phyloP scores from a whole-genome alignment of 1,140 invertebrate species.

The Papilio polyxenes region DNA sequence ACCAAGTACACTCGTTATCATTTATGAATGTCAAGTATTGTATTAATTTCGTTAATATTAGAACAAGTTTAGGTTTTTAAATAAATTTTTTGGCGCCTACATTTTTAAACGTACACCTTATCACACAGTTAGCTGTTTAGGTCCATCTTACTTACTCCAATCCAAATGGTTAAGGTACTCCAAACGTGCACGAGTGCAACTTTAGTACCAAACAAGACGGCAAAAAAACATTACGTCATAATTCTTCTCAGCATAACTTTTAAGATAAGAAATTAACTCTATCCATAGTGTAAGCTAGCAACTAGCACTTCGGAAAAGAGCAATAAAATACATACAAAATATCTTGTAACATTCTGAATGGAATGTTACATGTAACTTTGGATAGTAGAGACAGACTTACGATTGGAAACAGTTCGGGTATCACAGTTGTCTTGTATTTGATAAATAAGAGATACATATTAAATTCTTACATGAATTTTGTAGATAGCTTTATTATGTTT shows the following conservation, averaged over 20 bases:
- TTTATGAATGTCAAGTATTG: too few species aligned
- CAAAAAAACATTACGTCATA: not conserved
- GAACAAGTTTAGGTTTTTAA: too few species aligned
- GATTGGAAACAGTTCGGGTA: not conserved
- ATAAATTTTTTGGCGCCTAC: too few species aligned
- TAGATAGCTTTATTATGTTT: not conserved
- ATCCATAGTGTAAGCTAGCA: not conserved
- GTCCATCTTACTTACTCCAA: too few species aligned
- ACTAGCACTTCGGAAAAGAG: not conserved
- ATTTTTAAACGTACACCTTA: too few species aligned
- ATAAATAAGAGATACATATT: slow-evolving; percentile 26
- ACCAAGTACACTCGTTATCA: not conserved
- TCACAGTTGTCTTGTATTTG: slow-evolving; percentile 14
- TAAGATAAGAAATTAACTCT: not conserved
- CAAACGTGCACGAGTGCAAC: too few species aligned
- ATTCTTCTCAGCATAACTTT: not conserved
- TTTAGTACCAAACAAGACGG: too few species aligned
- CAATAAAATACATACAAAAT: slow-evolving; percentile 15
- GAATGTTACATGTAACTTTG: not conserved
- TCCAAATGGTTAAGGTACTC: too few species aligned
- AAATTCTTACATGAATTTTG: not conserved
- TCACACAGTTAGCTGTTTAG: too few species aligned
- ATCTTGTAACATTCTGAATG: not conserved
- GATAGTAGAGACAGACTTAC: slow-evolving; percentile 14
- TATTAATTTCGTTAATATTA: too few species aligned